These are phyloP conservation scores for Rattus norvegicus DNA, from an alignment of 2,113 vertebrate genomes.

Conservation along the genomic window GRCr8 NC_086025.1:38308001-38308500, in stretches of 20 bases:
- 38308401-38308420: background rate
- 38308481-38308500: background rate
- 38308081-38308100: background rate
- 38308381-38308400: background rate
- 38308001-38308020: background rate
- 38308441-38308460: background rate
- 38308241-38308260: background rate
- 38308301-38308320: background rate
- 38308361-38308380: background rate
- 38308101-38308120: background rate
- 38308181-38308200: fast-evolving
- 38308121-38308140: background rate
- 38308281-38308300: background rate
- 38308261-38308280: background rate
- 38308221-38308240: background rate
- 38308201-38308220: background rate
- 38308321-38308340: background rate
- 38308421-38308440: background rate
- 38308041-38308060: background rate
- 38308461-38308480: background rate
- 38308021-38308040: background rate
- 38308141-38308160: background rate
- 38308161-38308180: background rate
- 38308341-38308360: background rate
- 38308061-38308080: background rate